Conservation (phyloP, 2,113 vertebrate genomes). For the Pedionomus torquatus region DNA sequence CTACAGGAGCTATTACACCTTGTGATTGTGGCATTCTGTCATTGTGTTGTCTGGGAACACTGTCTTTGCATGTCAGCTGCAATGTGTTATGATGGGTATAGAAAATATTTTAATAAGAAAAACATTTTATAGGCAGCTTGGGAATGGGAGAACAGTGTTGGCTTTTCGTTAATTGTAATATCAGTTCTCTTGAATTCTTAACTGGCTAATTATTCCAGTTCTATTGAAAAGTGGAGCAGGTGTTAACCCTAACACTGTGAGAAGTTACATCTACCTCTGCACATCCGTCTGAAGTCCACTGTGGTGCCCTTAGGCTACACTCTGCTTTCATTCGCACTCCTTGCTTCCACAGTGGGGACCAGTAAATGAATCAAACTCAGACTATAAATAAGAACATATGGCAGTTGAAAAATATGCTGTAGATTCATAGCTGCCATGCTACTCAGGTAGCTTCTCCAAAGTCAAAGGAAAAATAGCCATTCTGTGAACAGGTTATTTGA, state of each 20-base stretch:
- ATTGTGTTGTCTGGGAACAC: not conserved
- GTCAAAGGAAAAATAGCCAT: not conserved
- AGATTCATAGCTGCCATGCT: not conserved
- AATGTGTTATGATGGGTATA: not conserved
- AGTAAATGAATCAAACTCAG: not conserved
- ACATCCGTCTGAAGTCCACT: not conserved
- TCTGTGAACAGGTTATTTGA: not conserved
- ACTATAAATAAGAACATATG: not conserved
- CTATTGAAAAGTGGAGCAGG: not conserved
- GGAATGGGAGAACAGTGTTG: not conserved
- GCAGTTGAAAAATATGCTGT: not conserved
- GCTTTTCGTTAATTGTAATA: not conserved
- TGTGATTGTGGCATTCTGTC: not conserved
- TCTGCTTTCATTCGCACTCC: not conserved
- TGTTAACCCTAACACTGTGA: not conserved
- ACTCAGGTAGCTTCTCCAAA: not conserved
- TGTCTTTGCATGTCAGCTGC: not conserved
- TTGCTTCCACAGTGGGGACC: not conserved
- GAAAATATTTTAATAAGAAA: constrained; percentile 17
- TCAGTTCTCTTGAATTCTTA: not conserved
- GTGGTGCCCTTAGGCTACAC: not conserved
- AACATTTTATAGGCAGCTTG: not conserved
- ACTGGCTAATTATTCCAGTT: not conserved
- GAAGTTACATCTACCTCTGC: not conserved
- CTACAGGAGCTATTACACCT: not conserved